Base-by-base conservation (phyloP, 30 jellyfish, hydroid and myxozoan genomes). In the Rhopilema esculentum region DNA sequence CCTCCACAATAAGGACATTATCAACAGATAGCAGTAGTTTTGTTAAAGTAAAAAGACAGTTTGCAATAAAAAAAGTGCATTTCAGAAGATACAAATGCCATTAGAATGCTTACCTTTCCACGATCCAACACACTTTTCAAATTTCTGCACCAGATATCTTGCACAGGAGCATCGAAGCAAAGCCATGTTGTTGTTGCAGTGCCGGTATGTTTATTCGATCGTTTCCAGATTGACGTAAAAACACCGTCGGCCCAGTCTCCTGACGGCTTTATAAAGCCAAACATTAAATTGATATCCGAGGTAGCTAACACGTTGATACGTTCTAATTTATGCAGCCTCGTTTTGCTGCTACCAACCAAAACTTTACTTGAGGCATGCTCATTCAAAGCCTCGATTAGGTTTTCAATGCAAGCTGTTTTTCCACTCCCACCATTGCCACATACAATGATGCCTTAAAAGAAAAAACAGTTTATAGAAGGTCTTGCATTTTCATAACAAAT, bases 231-330 rank as follows among this genome's bases (percentile, higher is more conserved):
- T n/a, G 91, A 71, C 8, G 96, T 68, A 64, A 92, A 85, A 8
- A 92, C 96, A 17, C 98, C 98, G 75, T 92, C 96, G 49, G 66
- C 88, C 94, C 96, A 86, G 65, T 85, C 96, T 50, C 96, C 96
- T 20, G 86, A 40, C 15, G 85, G 33, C 48, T 86, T 86, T 66
- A 77, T 57, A 50, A n/a, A 51, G 2, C 98, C 98, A 80, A 92
- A 92, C 98, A 92, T 92, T 51, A 79, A 49, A 27, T 65, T 49
- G 27, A 86, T 29, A 64, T 86, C 91, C 12, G 95, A 88, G 8
- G 73, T 93, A 0, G 98, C 98, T 8, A 92, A 78, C 26, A 86
- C 93, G 71, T 92, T 92, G 69, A 92, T 75, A 67, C 88, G 96
- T 71, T 86, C 96, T 15, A 79, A 75, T 64, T 92, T 86, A 71